Conservation (phyloP, 2,888 invertebrate species). For the Scrobipalpa costella region DNA sequence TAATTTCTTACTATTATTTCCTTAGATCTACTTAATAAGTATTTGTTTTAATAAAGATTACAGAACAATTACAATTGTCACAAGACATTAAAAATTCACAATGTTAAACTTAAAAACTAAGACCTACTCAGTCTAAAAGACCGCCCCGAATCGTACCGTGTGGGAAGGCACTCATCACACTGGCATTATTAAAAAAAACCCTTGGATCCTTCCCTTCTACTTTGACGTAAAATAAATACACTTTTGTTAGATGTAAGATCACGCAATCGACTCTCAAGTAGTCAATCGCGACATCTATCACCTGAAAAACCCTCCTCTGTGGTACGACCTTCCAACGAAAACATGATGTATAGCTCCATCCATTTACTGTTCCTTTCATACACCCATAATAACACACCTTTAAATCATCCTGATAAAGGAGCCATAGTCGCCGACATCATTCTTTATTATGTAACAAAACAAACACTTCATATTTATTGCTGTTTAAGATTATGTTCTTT, state of each 20-base stretch:
- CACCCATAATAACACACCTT: slow-evolving; percentile 43
- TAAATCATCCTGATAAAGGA: slow-evolving; percentile 50
- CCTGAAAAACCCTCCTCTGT: not conserved
- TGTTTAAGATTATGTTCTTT: slow-evolving; percentile 12
- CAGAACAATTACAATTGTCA: too few species aligned
- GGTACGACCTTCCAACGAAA: slow-evolving; percentile 15
- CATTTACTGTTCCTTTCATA: slow-evolving; percentile 29
- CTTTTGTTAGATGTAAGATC: not conserved
- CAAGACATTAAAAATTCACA: too few species aligned
- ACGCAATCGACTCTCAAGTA: not conserved
- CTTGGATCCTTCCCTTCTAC: too few species aligned
- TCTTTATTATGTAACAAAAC: slow-evolving; percentile 53
- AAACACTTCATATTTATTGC: slow-evolving; percentile 38
- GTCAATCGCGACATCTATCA: slow-evolving; percentile 10
- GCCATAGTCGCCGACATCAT: slow-evolving; percentile 44
- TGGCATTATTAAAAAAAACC: too few species aligned
- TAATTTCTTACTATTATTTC: too few species aligned
- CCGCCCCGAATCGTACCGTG: too few species aligned
- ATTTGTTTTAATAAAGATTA: too few species aligned
- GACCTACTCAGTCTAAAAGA: too few species aligned
- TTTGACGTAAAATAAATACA: too few species aligned
- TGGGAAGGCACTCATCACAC: too few species aligned
- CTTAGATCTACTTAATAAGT: too few species aligned
- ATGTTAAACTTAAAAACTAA: too few species aligned
- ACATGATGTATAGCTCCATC: slow-evolving; percentile 30